These are phyloP conservation scores for Ageneiosus marmoratus DNA, from an alignment of 2,113 vertebrate genomes.

Conservation along the genomic window DNA sequence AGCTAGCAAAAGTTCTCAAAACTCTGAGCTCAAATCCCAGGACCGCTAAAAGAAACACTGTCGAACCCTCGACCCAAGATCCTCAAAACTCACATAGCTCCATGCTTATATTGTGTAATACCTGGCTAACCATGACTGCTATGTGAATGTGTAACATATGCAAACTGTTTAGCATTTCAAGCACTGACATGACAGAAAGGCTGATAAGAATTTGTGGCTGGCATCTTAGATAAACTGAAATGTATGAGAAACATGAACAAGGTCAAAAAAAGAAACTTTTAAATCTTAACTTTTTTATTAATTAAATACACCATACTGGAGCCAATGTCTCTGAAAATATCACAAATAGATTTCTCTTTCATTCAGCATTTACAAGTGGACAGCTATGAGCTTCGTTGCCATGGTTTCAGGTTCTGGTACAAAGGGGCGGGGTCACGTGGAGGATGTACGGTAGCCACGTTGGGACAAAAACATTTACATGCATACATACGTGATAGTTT, in stretches of 20 bases:
- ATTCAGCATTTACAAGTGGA: conserved; percentile 96
- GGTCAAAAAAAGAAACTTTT: conserved; percentile 47
- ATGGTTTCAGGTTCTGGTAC: conserved; percentile 57
- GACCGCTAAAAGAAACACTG: conserved; percentile 16
- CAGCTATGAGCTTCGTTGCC: conserved; percentile 80
- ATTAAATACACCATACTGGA: conserved; percentile 99
- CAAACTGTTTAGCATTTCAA: conserved; percentile 7
- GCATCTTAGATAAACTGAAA: background rate
- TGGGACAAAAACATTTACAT: conserved; percentile 97
- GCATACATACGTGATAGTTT: conserved; percentile 98
- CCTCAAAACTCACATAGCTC: background rate
- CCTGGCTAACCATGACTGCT: background rate
- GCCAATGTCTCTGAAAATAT: conserved; percentile 99
- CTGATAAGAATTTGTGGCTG: background rate
- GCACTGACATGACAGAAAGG: background rate
- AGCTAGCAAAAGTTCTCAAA: conserved; percentile 20
- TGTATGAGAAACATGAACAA: background rate
- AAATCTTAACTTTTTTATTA: conserved; percentile 97
- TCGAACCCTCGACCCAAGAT: background rate
- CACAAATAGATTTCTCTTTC: conserved; percentile 99
- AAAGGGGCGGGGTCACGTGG: conserved; percentile 55
- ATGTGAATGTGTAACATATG: background rate
- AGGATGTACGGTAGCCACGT: conserved; percentile 86
- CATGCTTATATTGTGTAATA: background rate
- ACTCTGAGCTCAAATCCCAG: conserved; percentile 1